These are phyloP conservation scores for Blastobasis adustella DNA, from an alignment of 2,888 invertebrate genomes.

Conservation along the genomic window DNA sequence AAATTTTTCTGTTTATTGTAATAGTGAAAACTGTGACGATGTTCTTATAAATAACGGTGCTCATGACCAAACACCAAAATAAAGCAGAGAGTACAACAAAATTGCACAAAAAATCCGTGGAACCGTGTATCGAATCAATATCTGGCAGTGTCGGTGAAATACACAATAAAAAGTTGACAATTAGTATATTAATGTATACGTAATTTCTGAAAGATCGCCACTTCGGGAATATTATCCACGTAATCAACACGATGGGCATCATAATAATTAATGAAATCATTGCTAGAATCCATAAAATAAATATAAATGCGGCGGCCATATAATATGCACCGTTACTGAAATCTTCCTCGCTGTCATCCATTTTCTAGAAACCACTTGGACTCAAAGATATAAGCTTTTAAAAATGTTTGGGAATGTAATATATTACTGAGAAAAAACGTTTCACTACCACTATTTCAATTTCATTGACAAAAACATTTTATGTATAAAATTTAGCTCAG, in stretches of 20 bases:
- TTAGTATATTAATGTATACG: background rate
- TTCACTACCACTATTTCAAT: too few species aligned
- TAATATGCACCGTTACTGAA: background rate
- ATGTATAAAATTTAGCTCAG: too few species aligned
- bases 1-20: background rate
- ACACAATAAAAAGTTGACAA: background rate
- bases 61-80: background rate
- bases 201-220: constrained; percentile 1
- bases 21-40: background rate
- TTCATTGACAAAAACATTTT: too few species aligned
- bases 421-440: too few species aligned
- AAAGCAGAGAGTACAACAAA: background rate
- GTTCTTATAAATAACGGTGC: background rate
- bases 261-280: background rate
- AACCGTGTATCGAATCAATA: too few species aligned
- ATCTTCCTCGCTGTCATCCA: background rate
- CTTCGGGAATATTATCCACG: background rate
- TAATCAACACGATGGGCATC: background rate
- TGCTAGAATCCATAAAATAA: background rate
- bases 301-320: background rate
- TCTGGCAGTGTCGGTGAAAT: too few species aligned
- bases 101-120: too few species aligned
- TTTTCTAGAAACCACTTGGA: background rate
- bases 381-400: background rate
- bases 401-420: background rate